Percentiles rank a stretch among this genome's conserved stretches.
Conservation (phyloP, 1,140 invertebrate species). For the Lethrus apterus region DNA sequence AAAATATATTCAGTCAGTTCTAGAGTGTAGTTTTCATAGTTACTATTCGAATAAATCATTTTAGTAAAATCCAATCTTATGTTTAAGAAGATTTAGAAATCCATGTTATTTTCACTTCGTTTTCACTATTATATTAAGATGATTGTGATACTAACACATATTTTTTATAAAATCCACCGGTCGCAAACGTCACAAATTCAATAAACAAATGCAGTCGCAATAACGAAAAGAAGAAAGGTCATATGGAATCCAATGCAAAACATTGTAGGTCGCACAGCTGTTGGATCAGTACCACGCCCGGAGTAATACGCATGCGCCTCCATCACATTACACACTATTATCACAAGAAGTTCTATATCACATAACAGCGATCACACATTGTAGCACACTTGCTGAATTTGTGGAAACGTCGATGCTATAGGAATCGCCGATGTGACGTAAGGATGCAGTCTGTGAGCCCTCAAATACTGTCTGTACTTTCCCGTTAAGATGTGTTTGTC, state of each 20-base stretch:
- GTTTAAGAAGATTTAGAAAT: too few relatives aligned
- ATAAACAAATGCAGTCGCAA: neutral
- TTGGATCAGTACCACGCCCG: conserved; percentile 40
- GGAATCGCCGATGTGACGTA: conserved; percentile 44
- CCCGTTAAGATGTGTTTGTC: conserved; percentile 45
- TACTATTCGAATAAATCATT: neutral
- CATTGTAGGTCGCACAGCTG: conserved; percentile 30
- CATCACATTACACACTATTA: conserved; percentile 38
- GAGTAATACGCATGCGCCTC: conserved; percentile 31
- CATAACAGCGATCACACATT: conserved; percentile 48
- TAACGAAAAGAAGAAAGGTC: conserved; percentile 6
- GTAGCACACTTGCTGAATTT: conserved; percentile 50
- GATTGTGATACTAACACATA: neutral
- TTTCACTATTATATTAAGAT: too few relatives aligned
- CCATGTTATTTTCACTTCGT: too few relatives aligned
- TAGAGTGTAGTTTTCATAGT: too few relatives aligned
- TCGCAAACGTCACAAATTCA: neutral
- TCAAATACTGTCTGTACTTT: conserved; percentile 49
- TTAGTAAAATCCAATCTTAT: too few relatives aligned
- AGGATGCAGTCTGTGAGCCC: conserved; percentile 48
- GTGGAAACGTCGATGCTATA: conserved; percentile 43
- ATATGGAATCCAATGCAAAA: conserved; percentile 20
- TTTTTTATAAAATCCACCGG: neutral
- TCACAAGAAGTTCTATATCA: conserved; percentile 36
- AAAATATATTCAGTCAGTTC: too few relatives aligned